These are phyloP conservation scores for Rallus crepitans DNA, from an alignment of 2,797 vertebrate genomes.

Conservation along the genomic window DNA sequence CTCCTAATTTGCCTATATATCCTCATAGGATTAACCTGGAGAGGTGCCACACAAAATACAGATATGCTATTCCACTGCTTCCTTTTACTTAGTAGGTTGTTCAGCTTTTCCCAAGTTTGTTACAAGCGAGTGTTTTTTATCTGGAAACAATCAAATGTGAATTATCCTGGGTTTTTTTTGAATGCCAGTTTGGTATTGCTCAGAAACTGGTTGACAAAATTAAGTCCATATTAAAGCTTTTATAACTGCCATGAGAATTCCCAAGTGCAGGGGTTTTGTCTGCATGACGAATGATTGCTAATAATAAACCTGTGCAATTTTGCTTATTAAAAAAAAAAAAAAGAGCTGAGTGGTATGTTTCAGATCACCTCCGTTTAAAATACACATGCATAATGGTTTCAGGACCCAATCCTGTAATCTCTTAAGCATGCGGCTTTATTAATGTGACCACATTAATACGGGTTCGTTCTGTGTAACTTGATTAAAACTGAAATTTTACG, in stretches of 20 bases:
- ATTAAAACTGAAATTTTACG: not conserved
- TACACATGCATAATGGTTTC: not conserved
- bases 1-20: conserved; percentile 22
- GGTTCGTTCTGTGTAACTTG: not conserved
- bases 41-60: conserved; percentile 52
- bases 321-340: not conserved
- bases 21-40: conserved; percentile 47
- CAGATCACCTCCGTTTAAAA: not conserved
- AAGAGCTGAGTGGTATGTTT: not conserved
- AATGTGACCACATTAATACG: not conserved
- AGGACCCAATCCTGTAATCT: not conserved
- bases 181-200: conserved; percentile 59
- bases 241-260: conserved; percentile 2
- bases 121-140: conserved; percentile 60
- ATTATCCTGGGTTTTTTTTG: conserved; percentile 52
- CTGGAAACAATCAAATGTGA: conserved; percentile 73
- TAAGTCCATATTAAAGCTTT: conserved; percentile 28
- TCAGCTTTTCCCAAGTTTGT: conserved; percentile 48
- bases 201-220: conserved; percentile 45
- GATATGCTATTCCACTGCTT: conserved; percentile 56
- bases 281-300: conserved; percentile 1
- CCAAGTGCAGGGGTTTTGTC: not conserved
- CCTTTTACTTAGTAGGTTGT: conserved; percentile 57
- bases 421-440: not conserved
- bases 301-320: conserved; percentile 13